Evolutionary conservation across 1,140 invertebrate genomes (phyloP).

Genomic region (Cyphomyrmex costatus): DNA sequence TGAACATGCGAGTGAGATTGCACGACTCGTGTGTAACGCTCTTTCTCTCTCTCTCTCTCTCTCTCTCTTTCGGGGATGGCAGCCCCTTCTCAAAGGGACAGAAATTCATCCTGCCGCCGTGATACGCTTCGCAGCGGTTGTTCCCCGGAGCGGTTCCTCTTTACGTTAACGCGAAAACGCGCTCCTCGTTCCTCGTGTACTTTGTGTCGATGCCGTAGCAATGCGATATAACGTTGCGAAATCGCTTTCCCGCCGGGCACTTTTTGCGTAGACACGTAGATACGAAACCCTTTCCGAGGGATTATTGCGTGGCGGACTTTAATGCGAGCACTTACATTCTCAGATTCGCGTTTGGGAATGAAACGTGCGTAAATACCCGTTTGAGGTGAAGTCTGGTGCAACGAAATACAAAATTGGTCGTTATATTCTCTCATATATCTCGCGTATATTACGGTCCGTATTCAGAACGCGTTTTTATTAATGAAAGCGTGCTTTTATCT

Average conservation of each 20-base stretch:
- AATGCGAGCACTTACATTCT: slow-evolving; percentile 39
- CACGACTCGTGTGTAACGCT: not conserved
- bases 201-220: slow-evolving; percentile 55
- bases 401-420: slow-evolving; percentile 66
- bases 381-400: slow-evolving; percentile 22
- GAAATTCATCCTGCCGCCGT: slow-evolving; percentile 52
- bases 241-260: slow-evolving; percentile 54
- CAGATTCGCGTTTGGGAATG: slow-evolving; percentile 37
- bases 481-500: too few species aligned
- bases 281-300: slow-evolving; percentile 41
- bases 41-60: not conserved
- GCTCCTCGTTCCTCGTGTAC: slow-evolving; percentile 51
- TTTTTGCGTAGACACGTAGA: slow-evolving; percentile 53
- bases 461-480: too few species aligned
- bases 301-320: slow-evolving; percentile 45
- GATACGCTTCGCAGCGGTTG: slow-evolving; percentile 54
- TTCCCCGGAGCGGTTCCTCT: slow-evolving; percentile 61
- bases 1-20: slow-evolving; percentile 32
- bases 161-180: slow-evolving; percentile 57
- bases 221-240: slow-evolving; percentile 52
- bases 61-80: not conserved
- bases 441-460: too few species aligned
- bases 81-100: slow-evolving; percentile 54
- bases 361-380: slow-evolving; percentile 58
- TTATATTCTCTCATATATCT: slow-evolving; percentile 1